A percentile compares a stretch with the other conserved stretches of the same genome.
Evolutionary conservation across 23 tunicate species (phyloP).

Genomic region (Aplidium turbinatum): DNA sequence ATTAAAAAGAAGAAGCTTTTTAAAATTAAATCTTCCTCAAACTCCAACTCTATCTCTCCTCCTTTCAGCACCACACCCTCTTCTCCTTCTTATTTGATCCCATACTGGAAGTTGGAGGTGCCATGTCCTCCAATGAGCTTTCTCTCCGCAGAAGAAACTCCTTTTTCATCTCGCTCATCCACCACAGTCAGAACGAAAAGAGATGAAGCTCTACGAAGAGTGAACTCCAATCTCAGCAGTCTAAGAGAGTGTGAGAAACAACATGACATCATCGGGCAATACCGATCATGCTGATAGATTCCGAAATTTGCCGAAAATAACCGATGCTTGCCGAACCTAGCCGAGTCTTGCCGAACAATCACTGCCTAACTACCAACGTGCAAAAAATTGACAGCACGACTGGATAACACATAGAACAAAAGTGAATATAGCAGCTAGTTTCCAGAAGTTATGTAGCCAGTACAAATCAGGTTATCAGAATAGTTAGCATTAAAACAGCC

Average conservation of each 20-base stretch:
- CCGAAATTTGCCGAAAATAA: no score
- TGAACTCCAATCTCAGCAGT: conserved; percentile 37
- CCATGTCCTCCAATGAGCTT: neutral
- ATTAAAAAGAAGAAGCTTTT: no score
- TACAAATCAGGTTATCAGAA: no score
- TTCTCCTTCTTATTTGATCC: conserved; percentile 18
- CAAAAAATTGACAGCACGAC: no score
- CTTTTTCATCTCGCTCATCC: conserved; percentile 6
- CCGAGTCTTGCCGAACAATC: conserved; percentile 31
- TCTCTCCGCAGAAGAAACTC: conserved; percentile 30
- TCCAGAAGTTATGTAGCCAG: no score
- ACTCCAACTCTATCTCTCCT: neutral
- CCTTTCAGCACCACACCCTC: conserved; percentile 33
- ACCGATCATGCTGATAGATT: no score
- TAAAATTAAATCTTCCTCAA: neutral
- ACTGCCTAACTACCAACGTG: neutral
- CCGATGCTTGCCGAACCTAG: no score
- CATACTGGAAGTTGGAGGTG: neutral
- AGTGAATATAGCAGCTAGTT: no score
- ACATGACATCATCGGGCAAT: no score
- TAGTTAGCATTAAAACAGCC: no score
- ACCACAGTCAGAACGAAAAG: conserved; percentile 51
- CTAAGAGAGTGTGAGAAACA: no score
- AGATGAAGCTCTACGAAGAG: conserved; percentile 61
- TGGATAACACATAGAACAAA: no score